phyloP scores from a whole-genome alignment of 2,888 invertebrate species.

The Plagodis pulveraria region DNA sequence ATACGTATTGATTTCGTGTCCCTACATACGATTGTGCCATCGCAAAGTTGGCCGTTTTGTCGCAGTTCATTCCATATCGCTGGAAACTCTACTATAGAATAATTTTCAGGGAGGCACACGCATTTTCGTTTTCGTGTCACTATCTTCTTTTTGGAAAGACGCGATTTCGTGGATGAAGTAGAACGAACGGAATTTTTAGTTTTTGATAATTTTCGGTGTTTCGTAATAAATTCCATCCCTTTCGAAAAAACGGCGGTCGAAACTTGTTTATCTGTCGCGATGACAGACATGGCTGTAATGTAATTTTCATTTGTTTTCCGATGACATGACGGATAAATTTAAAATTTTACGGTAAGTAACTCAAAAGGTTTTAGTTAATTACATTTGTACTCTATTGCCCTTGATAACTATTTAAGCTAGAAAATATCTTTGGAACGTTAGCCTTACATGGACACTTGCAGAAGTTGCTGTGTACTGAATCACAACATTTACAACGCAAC shows the following conservation, averaged over 20 bases:
- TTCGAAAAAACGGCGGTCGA: slow-evolving; percentile 83
- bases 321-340: slow-evolving; percentile 19
- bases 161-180: slow-evolving; percentile 72
- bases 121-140: slow-evolving; percentile 82
- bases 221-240: slow-evolving; percentile 84
- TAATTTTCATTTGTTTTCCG: slow-evolving; percentile 60
- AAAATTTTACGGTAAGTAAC: slow-evolving; percentile 10
- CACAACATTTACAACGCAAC: too few relatives aligned
- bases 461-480: too few relatives aligned
- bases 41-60: slow-evolving; percentile 87
- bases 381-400: too few relatives aligned
- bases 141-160: slow-evolving; percentile 74
- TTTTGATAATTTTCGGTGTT: slow-evolving; percentile 83
- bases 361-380: too few relatives aligned
- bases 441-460: too few relatives aligned
- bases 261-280: slow-evolving; percentile 78
- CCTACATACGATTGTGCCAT: slow-evolving; percentile 87
- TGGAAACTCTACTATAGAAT: slow-evolving; percentile 86
- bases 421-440: too few relatives aligned
- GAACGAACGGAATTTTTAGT: slow-evolving; percentile 82
- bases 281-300: slow-evolving; percentile 66
- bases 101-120: slow-evolving; percentile 86
- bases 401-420: too few relatives aligned
- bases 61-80: slow-evolving; percentile 88
- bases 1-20: slow-evolving; percentile 86